Evolutionary conservation across 2,113 vertebrate species (phyloP).

Genomic region (Indicator indicator): DNA sequence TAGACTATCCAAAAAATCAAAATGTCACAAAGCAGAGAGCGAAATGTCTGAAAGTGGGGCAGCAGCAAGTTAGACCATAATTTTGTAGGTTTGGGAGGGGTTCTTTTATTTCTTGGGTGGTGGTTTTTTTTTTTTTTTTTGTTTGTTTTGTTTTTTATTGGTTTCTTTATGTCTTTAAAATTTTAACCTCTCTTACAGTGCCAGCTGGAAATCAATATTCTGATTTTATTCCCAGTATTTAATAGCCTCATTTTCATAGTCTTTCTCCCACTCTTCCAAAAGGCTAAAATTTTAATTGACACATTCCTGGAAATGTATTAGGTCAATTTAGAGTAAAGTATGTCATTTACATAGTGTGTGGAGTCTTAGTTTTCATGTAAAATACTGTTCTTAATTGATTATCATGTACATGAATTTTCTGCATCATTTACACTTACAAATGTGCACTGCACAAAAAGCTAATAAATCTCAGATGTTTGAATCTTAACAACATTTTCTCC

Average conservation of each 20-base stretch:
- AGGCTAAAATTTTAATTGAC: constrained; percentile 72
- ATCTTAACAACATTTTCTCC: constrained; percentile 45
- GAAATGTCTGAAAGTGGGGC: background rate
- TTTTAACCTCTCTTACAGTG: constrained; percentile 34
- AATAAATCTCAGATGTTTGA: constrained; percentile 57
- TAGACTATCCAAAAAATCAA: background rate
- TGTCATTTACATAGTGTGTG: constrained; percentile 43
- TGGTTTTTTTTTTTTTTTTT: too few relatives aligned
- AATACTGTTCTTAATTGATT: constrained; percentile 65
- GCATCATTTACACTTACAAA: constrained; percentile 57
- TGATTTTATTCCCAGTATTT: constrained; percentile 66
- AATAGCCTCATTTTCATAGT: constrained; percentile 49
- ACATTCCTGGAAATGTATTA: constrained; percentile 70
- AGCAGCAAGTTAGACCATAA: background rate
- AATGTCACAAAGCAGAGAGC: accelerated
- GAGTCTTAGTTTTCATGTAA: constrained; percentile 45
- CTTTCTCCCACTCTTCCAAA: constrained; percentile 33
- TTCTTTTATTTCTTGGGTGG: background rate
- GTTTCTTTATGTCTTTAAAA: constrained; percentile 51
- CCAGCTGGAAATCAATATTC: constrained; percentile 68
- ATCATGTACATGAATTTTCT: constrained; percentile 63
- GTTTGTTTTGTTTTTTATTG: background rate
- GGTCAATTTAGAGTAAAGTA: constrained; percentile 64
- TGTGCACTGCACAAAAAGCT: constrained; percentile 55
- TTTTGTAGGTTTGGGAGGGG: background rate